Base-by-base conservation (phyloP, 2,113 vertebrate genomes). In the Brachyistius frenatus region DNA sequence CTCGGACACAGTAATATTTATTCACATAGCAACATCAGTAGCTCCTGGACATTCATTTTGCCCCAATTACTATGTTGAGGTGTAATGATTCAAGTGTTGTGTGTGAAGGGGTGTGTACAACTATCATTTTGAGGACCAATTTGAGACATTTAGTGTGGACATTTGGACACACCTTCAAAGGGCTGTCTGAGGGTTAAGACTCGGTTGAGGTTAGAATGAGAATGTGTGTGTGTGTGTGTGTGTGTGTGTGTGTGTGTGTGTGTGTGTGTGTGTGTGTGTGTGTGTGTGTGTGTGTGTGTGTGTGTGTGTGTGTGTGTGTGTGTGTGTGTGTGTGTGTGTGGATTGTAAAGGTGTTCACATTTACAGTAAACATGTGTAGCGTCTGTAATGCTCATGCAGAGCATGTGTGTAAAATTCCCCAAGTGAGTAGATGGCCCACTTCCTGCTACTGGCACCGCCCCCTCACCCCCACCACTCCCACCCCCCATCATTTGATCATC, bases 401-500 rank as follows among this genome's bases (percentile, higher is more conserved):
- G 39, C 52, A 73, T 2, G 37, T 72, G 55, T 31, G 41, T 32
- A 14, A n/a, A 14, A 65, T 70, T 64, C 54, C 64, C 44, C 35
- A 36, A 58, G 54, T 82, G n/a, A 60, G n/a, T n/a, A 57, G 9
- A 41, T 50, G 6, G 23, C 55, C 41, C 41, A 61, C 33, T 74
- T 81, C 61, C 50, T 54, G 15, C 23, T 52, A 35, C 11, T 35
- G 56, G 5, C 14, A 30, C 56, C 54, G 9, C 72, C n/a, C 63
- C 66, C 49, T 60, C 74, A 55, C 62, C 50, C 44, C 66, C 0
- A 37, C 69, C 54, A 8, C 67, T 73, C 56, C 39, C 61, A 67
- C 53, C 58, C 33, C 31, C 49, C 46, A 82, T 80, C 56, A 78
- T 73, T 53, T 56, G 56, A 66, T 74, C 77, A 15, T 75, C 80